Percentiles rank a stretch among this genome's conserved stretches.
Conservation (phyloP, 2,797 vertebrate species). For the Takifugu ocellatus region DNA sequence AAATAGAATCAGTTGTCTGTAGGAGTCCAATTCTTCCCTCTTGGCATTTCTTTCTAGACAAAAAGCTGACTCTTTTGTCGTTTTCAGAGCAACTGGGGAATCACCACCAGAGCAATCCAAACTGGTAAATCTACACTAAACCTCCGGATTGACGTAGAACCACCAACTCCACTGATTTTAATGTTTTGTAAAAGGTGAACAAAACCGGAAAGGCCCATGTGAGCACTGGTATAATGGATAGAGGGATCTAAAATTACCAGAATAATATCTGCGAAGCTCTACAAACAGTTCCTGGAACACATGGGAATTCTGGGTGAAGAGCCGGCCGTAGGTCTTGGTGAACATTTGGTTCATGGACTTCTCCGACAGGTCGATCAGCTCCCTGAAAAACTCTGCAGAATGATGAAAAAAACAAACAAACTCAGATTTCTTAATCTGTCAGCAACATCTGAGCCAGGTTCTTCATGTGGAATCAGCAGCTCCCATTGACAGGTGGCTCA, state of each 20-base stretch:
- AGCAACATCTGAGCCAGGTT: slow-evolving; percentile 28
- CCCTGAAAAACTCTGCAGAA: slow-evolving; percentile 82
- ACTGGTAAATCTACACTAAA: no score
- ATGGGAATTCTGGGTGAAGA: slow-evolving; percentile 83
- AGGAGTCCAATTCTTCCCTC: slow-evolving; percentile 39
- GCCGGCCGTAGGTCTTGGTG: slow-evolving; percentile 84
- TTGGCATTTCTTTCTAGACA: slow-evolving; percentile 19
- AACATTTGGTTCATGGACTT: slow-evolving; percentile 88
- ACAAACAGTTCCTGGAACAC: slow-evolving; percentile 87
- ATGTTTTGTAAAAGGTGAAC: no score
- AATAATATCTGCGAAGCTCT: slow-evolving; percentile 83
- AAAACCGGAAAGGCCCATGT: no score
- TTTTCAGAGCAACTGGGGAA: slow-evolving; percentile 17
- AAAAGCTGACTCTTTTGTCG: slow-evolving; percentile 26
- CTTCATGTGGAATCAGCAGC: slow-evolving; percentile 40
- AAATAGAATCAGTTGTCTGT: slow-evolving; percentile 61
- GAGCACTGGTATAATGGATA: not conserved
- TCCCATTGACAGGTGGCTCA: slow-evolving; percentile 33
- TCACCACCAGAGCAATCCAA: slow-evolving; percentile 9
- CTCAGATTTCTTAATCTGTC: slow-evolving; percentile 28
- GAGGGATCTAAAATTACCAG: slow-evolving; percentile 57
- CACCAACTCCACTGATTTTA: no score
- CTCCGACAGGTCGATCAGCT: slow-evolving; percentile 84
- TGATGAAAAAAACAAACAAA: slow-evolving; percentile 3
- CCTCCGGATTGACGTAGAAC: no score